Evolutionary conservation across 2,797 vertebrate species (phyloP), one percentile per base, ranked within the genome.

Genomic region (Microchirus variegatus): DNA sequence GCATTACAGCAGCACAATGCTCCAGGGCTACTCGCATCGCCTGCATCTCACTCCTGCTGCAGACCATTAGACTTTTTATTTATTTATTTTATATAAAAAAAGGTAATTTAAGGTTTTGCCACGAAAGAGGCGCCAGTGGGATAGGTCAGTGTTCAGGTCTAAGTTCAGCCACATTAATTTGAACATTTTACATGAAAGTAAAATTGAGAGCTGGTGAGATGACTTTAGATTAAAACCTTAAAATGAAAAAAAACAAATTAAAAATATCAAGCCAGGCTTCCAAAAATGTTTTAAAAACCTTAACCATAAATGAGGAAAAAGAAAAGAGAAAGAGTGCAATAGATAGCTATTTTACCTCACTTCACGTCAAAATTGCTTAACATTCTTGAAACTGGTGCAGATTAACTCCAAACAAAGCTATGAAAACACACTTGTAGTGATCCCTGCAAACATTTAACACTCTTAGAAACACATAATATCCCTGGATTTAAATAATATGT

Each of bases 21-120:
- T 82, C 73, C 52, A 37, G 75, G 73, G 64, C 73, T 71, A 66
- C 74, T 75, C 66, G 60, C 51, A 68, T 52, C 47, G 50, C 37
- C 36, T 53, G 57, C 49, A 36, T 59, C 49, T 59, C 45, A 12
- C 63, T 70, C 46, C 55, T 53, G 38, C 79, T 71, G 57, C 59
- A 62, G 37, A 13, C 53, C 22, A 22, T 18, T 43, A 38, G 55
- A 37, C 37, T 35, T n/a, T n/a, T n/a, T 53, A 3, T 26, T 41
- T 41, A 8, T 11, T 11, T 41, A 13, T 26, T 26, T 26, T 26
- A 5, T 26, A 26, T n/a, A 26, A 26, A 5, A 3, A 31, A 31
- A 31, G 5, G 31, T 31, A 3, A 8, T 31, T 31, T 31, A 6
- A 31, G 31, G 31, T 6, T 31, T 31, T 4, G 31, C 7, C 4